Percentiles rank a stretch among this genome's conserved stretches.
Evolutionary conservation across 2,113 vertebrate genomes (phyloP).

Genomic region (Oncorhynchus clarkii): DNA sequence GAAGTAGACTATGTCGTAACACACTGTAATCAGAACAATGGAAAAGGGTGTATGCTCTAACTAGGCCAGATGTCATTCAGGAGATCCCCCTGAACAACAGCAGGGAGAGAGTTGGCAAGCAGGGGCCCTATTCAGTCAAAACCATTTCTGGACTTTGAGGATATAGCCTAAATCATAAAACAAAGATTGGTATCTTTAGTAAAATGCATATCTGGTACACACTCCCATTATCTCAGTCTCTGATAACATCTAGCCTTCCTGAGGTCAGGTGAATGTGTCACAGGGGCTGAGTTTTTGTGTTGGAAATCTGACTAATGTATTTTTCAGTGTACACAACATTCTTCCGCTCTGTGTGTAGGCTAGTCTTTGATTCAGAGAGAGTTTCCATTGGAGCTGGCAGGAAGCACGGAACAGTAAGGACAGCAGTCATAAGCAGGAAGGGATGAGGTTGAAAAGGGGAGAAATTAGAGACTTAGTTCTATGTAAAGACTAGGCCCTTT

Average conservation of each 20-base stretch:
- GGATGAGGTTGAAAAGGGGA: background rate
- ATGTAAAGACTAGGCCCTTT: background rate
- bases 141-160: no score
- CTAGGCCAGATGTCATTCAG: no score
- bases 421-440: background rate
- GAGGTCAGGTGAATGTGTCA: background rate
- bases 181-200: no score
- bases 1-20: background rate
- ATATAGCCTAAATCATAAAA: no score
- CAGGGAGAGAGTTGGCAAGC: no score
- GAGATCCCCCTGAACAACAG: no score
- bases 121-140: no score
- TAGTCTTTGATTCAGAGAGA: background rate
- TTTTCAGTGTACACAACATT: constrained; percentile 27
- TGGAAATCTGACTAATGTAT: constrained; percentile 20
- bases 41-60: no score
- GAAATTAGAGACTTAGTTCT: background rate
- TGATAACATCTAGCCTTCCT: background rate
- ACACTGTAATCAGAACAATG: no score
- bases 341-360: constrained; percentile 5
- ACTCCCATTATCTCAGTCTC: no score
- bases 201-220: no score
- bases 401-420: background rate
- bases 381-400: background rate
- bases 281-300: background rate